These are phyloP conservation scores for Iphiclides podalirius DNA, from an alignment of 2,888 invertebrate species.

Conservation along the genomic window DNA sequence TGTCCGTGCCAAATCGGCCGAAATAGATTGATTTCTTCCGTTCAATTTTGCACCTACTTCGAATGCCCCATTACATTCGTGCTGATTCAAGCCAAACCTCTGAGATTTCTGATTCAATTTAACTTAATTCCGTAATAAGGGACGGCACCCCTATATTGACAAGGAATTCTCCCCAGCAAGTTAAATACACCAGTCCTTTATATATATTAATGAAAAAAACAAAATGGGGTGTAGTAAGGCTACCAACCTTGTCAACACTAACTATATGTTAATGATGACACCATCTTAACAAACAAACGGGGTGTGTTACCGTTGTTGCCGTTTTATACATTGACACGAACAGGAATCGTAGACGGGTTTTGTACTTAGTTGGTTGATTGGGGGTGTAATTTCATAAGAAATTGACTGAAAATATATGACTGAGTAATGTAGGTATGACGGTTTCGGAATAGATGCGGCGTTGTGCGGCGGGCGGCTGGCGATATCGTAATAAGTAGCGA, in stretches of 20 bases:
- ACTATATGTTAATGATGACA: too few relatives aligned
- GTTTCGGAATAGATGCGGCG: slow-evolving; percentile 72
- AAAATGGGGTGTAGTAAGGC: too few relatives aligned
- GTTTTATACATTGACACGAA: slow-evolving; percentile 45
- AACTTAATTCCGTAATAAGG: too few relatives aligned
- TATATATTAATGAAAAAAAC: too few relatives aligned
- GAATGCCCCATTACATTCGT: slow-evolving; percentile 32
- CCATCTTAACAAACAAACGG: too few relatives aligned
- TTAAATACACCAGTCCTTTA: too few relatives aligned
- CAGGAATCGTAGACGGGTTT: slow-evolving; percentile 51
- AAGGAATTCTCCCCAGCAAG: too few relatives aligned
- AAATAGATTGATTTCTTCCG: background rate
- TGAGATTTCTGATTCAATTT: slow-evolving; percentile 49
- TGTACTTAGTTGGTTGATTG: slow-evolving; percentile 69
- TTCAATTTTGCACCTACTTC: too few relatives aligned
- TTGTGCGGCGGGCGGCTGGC: slow-evolving; percentile 73
- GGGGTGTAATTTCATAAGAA: slow-evolving; percentile 73
- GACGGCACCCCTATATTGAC: too few relatives aligned
- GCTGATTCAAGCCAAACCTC: slow-evolving; percentile 34
- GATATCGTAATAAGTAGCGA: slow-evolving; percentile 55
- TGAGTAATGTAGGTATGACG: slow-evolving; percentile 75
- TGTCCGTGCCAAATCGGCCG: slow-evolving; percentile 36
- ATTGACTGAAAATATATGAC: slow-evolving; percentile 78
- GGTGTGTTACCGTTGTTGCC: too few relatives aligned
- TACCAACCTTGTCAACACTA: too few relatives aligned